Evolutionary conservation across 1,140 invertebrate species (phyloP).

Genomic region (Orius insidiosus): DNA sequence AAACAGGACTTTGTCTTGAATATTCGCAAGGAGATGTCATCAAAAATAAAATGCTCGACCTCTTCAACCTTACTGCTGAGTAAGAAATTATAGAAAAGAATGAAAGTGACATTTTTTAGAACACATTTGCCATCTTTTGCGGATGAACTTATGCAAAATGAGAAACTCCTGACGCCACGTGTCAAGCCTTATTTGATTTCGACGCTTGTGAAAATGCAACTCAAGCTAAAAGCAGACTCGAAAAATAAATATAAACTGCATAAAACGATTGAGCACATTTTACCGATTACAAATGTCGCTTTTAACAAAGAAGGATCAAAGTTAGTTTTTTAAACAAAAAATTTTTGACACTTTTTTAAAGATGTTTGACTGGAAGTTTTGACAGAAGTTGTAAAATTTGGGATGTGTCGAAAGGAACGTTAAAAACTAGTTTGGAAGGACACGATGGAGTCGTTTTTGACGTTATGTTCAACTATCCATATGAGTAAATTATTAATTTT

Average conservation of each 20-base stretch:
- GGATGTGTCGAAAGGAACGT: constrained; percentile 51
- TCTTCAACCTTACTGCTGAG: constrained; percentile 37
- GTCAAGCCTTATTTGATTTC: constrained; percentile 36
- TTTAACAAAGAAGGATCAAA: constrained; percentile 49
- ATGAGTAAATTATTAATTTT: constrained; percentile 39
- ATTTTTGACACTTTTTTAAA: constrained; percentile 28
- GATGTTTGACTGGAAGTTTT: constrained; percentile 66
- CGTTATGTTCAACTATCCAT: constrained; percentile 56
- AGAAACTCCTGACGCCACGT: constrained; percentile 33
- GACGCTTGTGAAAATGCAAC: constrained; percentile 31
- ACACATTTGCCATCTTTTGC: constrained; percentile 36
- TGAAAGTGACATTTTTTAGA: constrained; percentile 26
- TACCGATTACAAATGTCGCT: constrained; percentile 60
- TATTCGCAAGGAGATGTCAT: constrained; percentile 34
- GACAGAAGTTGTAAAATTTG: constrained; percentile 72
- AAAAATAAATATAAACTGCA: constrained; percentile 45
- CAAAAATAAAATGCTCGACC: constrained; percentile 42
- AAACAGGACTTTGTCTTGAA: constrained; percentile 36
- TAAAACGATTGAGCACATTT: constrained; percentile 28
- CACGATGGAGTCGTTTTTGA: constrained; percentile 68
- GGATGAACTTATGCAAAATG: constrained; percentile 28
- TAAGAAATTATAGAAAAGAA: constrained; percentile 24
- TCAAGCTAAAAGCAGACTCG: constrained; percentile 30
- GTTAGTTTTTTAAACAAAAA: too few species aligned
- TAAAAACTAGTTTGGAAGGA: constrained; percentile 47